Evolutionary conservation across 2,888 invertebrate species (phyloP).

Genomic region (Hofmannophila pseudospretella): DNA sequence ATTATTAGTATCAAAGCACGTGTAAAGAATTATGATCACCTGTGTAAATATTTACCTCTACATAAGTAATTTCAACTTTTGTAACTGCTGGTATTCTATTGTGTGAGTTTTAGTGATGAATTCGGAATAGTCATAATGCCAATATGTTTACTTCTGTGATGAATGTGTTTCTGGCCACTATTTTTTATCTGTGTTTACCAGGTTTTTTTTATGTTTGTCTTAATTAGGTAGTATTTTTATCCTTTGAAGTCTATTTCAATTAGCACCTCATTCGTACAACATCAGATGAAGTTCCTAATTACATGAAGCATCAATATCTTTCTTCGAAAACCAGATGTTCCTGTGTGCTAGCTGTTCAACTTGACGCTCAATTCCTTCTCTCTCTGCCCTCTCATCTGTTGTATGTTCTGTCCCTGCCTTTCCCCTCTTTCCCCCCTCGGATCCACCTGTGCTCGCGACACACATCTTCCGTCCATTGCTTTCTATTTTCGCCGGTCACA

Average conservation of each 20-base stretch:
- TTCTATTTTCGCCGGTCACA: constrained; percentile 72
- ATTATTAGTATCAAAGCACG: not conserved
- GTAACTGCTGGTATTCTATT: not conserved
- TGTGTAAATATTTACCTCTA: constrained; percentile 42
- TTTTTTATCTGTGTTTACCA: not conserved
- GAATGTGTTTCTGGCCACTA: not conserved
- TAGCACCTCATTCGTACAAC: constrained; percentile 14
- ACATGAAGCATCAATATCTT: constrained; percentile 42
- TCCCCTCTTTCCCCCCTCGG: constrained; percentile 38
- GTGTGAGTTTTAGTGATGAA: not conserved
- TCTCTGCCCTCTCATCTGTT: constrained; percentile 50
- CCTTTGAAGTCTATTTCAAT: constrained; percentile 9
- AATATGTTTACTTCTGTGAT: not conserved
- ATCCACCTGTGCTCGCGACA: constrained; percentile 69
- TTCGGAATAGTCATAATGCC: not conserved
- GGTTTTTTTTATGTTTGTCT: not conserved
- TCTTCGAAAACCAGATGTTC: constrained; percentile 58
- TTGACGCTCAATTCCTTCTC: constrained; percentile 48
- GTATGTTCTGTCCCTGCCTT: constrained; percentile 44
- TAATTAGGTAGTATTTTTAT: constrained; percentile 8
- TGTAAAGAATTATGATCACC: constrained; percentile 25
- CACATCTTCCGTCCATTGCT: constrained; percentile 72
- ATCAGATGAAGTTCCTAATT: constrained; percentile 44
- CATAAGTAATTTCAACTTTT: constrained; percentile 5
- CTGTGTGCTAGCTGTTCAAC: constrained; percentile 54